phyloP scores from a whole-genome alignment of 2,797 vertebrate species.

The Leucoraja ocellata region DNA sequence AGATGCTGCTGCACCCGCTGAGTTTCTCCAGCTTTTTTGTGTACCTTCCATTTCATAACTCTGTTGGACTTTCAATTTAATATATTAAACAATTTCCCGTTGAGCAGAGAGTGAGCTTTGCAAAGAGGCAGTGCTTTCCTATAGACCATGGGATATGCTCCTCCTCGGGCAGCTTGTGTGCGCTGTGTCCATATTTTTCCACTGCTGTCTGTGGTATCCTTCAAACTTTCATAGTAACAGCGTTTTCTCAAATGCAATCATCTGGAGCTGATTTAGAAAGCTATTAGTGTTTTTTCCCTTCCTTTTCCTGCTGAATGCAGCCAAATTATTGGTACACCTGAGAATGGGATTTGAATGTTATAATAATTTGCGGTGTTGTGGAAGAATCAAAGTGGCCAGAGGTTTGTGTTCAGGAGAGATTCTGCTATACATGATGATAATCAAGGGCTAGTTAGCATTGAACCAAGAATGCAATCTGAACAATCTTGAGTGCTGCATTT shows the following conservation, averaged over 20 bases:
- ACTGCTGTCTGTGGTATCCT: conserved; percentile 46
- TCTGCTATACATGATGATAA: neutral
- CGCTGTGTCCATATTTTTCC: conserved; percentile 45
- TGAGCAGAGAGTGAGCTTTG: neutral
- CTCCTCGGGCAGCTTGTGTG: conserved; percentile 47
- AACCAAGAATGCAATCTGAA: neutral
- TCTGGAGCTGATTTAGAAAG: conserved; percentile 44
- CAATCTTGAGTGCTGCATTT: neutral
- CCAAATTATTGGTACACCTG: conserved; percentile 47
- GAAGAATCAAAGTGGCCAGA: conserved; percentile 40
- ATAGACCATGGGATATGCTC: conserved; percentile 34
- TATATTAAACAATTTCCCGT: neutral
- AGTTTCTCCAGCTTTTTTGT: too few relatives aligned
- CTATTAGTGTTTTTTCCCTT: conserved; percentile 49
- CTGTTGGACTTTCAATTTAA: neutral
- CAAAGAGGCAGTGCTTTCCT: neutral
- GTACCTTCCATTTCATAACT: neutral
- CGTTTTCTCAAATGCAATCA: conserved; percentile 44
- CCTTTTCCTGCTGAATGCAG: conserved; percentile 55
- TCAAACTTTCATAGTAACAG: conserved; percentile 41
- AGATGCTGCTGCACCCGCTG: too few relatives aligned
- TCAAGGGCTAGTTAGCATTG: neutral
- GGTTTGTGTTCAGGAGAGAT: neutral
- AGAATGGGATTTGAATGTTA: neutral
- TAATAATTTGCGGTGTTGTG: conserved; percentile 24